phyloP scores from a whole-genome alignment of 2,888 invertebrate species.

The Anoncus sp. region DNA sequence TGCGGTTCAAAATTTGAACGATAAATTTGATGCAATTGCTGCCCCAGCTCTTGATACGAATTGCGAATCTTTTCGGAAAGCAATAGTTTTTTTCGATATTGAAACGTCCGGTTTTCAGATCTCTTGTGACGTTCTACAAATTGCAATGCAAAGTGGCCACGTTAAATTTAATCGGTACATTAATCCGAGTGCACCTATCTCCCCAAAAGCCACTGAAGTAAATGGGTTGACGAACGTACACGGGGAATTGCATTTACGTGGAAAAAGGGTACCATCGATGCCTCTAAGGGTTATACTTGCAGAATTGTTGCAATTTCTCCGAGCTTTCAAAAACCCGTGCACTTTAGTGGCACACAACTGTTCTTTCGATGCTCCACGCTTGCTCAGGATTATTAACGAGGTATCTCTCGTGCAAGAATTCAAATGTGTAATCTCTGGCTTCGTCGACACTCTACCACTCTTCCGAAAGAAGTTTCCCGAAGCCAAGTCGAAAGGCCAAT shows the following conservation, averaged over 20 bases:
- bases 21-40: no score
- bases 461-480: conserved; percentile 35
- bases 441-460: conserved; percentile 46
- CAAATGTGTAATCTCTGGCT: conserved; percentile 49
- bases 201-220: conserved; percentile 30
- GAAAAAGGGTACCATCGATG: conserved; percentile 27
- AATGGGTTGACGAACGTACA: conserved; percentile 50
- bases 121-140: neutral
- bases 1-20: conserved; percentile 24
- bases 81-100: conserved; percentile 52
- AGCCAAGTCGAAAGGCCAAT: no score
- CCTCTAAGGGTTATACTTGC: conserved; percentile 11
- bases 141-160: no score
- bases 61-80: no score
- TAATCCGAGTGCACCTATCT: conserved; percentile 38
- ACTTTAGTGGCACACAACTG: conserved; percentile 56
- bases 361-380: conserved; percentile 45
- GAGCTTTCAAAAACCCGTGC: no score
- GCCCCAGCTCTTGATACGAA: no score
- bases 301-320: no score
- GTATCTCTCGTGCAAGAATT: conserved; percentile 36
- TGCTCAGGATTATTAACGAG: conserved; percentile 34
- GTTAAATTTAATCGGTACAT: conserved; percentile 43
- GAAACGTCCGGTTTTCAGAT: conserved; percentile 51
- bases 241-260: conserved; percentile 38